phyloP scores from a whole-genome alignment of 2,797 vertebrate species.

The Rallus crepitans region DNA sequence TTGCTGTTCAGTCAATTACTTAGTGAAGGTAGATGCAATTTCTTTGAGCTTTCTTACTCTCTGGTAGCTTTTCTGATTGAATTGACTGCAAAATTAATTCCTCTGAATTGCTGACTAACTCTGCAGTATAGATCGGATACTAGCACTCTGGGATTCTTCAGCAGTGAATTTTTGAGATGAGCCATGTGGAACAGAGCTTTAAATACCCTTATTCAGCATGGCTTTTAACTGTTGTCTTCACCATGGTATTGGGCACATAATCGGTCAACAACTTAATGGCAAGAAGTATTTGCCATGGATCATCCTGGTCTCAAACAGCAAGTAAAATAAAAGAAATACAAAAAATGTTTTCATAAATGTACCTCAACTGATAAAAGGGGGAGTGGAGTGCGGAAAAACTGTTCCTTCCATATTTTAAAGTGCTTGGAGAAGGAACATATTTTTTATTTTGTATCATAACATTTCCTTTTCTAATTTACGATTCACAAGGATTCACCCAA shows the following conservation, averaged over 20 bases:
- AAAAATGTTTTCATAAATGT: not conserved
- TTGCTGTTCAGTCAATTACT: conserved; percentile 63
- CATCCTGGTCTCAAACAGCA: not conserved
- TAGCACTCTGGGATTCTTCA: not conserved
- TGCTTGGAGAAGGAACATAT: not conserved
- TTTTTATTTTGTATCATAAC: not conserved
- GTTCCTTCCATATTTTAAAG: not conserved
- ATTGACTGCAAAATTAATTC: conserved; percentile 41
- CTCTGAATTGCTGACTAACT: conserved; percentile 48
- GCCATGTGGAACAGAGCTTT: not conserved
- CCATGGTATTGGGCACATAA: not conserved
- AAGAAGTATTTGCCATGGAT: not conserved
- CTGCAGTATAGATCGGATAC: not conserved
- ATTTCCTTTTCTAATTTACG: not conserved
- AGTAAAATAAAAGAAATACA: not conserved
- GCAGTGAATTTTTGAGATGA: not conserved
- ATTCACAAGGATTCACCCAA: not conserved
- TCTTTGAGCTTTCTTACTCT: conserved; percentile 37
- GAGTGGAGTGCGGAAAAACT: not conserved
- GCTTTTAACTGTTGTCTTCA: not conserved
- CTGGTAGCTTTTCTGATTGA: conserved; percentile 54
- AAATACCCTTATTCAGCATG: not conserved
- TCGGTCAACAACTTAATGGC: not conserved
- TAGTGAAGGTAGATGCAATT: conserved; percentile 61
- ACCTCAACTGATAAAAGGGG: not conserved